phyloP scores from a whole-genome alignment of 2,113 vertebrate species.

The Heloderma charlesbogerti region DNA sequence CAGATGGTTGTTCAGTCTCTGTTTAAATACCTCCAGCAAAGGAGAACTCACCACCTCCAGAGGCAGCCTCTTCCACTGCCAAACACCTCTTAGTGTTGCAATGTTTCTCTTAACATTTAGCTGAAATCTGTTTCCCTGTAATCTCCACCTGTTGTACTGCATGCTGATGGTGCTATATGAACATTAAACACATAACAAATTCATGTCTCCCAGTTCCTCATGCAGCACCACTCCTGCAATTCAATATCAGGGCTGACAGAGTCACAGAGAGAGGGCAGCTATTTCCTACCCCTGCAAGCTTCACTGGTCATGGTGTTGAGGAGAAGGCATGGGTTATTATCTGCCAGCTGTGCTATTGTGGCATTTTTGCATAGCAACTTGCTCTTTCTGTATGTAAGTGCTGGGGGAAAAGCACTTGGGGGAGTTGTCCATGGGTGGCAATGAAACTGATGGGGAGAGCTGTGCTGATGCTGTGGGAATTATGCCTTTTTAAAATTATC shows the following conservation, averaged over 20 bases:
- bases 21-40: neutral
- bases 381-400: neutral
- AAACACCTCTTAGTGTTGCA: neutral
- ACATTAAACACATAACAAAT: neutral
- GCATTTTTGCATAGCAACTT: neutral
- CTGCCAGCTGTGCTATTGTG: no score
- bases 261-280: neutral
- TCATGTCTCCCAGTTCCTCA: neutral
- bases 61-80: neutral
- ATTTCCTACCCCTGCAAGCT: neutral
- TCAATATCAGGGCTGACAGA: no score
- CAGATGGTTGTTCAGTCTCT: neutral
- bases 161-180: no score
- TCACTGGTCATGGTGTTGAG: neutral
- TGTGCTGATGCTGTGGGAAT: neutral
- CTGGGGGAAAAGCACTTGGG: no score
- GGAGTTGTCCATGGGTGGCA: neutral
- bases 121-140: no score
- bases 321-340: neutral
- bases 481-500: neutral
- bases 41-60: neutral
- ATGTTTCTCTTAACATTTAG: no score
- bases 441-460: neutral
- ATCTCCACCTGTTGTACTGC: no score
- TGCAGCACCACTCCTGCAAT: no score